phyloP scores from a whole-genome alignment of 2,113 vertebrate species.

The Sitta europaea region DNA sequence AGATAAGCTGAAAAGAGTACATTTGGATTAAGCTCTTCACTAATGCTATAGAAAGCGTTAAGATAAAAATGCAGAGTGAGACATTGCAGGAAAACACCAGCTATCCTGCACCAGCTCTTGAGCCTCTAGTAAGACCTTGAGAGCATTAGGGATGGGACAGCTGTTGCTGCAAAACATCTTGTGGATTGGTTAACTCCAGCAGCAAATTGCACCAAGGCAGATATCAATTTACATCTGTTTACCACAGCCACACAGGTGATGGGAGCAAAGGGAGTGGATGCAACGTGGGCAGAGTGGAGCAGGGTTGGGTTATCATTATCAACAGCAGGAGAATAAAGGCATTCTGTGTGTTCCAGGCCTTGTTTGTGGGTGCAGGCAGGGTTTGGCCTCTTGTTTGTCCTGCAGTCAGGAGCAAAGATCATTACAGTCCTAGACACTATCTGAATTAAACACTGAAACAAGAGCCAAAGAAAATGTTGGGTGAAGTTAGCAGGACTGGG shows the following conservation, averaged over 20 bases:
- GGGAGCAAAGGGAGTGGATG: background rate
- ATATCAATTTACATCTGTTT: background rate
- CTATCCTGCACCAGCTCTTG: background rate
- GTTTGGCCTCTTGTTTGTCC: background rate
- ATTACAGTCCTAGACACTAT: background rate
- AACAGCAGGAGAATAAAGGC: background rate
- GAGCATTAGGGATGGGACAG: background rate
- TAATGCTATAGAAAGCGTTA: background rate
- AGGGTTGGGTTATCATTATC: background rate
- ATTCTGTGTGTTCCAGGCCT: background rate
- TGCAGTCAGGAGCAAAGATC: background rate
- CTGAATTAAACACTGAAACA: background rate
- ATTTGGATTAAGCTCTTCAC: background rate
- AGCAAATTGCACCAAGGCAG: background rate
- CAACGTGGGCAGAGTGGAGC: background rate
- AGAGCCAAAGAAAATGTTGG: background rate
- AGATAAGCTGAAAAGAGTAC: background rate
- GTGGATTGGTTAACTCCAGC: background rate
- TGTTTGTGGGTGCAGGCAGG: background rate
- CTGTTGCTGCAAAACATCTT: background rate
- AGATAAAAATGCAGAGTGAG: background rate
- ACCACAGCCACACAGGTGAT: constrained; percentile 39
- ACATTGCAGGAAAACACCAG: background rate
- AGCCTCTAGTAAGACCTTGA: background rate
- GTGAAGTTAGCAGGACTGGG: background rate